Evolutionary conservation across 2,797 vertebrate genomes (phyloP), one percentile per base, ranked within the genome.

Genomic region (Knipowitschia caucasica): DNA sequence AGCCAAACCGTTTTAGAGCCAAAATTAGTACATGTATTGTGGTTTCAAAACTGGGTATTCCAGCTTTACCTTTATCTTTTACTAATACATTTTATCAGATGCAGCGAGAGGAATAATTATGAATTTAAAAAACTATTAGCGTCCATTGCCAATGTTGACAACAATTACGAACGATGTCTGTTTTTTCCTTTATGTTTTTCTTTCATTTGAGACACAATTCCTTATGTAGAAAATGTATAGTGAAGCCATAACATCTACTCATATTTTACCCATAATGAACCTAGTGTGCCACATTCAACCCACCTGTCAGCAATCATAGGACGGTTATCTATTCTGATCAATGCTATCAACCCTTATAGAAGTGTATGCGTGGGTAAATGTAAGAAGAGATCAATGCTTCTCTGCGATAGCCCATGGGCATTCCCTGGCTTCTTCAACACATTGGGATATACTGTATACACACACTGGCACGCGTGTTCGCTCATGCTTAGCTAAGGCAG

Each of bases 301-400:
- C 38, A 69, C 40, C 60, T 35, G 9, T 2, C 11, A 50, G 43
- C 40, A 56, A 55, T 75, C 65, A 67, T 52, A 62, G 69, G 50
- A 61, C 64, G 53, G 59, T 67, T 71, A 74, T 70, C 68, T 40
- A 71, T 76, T 77, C 56, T 58, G 42, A 84, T 82, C 67, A 18
- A 71, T 71, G 20, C 30, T 25, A 80, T 81, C 29, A 65, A 83
- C 71, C 40, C 55, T 42, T 71, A 63, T 63, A 67, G 40, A 72
- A 59, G 38, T 64, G 60, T 69, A 53, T 55, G 66, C 24, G 12
- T 23, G 44, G 50, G 64, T 59, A 62, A 81, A 72, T 78, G 69
- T 75, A 82, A 82, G 64, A 77, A 66, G 55, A 66, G 80, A 89
- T 88, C 85, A 76, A 86, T 87, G 72, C 69, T 67, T 71, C 67